Evolutionary conservation across 2,797 vertebrate genomes (phyloP).

Genomic region (Rhynchonycteris naso): DNA sequence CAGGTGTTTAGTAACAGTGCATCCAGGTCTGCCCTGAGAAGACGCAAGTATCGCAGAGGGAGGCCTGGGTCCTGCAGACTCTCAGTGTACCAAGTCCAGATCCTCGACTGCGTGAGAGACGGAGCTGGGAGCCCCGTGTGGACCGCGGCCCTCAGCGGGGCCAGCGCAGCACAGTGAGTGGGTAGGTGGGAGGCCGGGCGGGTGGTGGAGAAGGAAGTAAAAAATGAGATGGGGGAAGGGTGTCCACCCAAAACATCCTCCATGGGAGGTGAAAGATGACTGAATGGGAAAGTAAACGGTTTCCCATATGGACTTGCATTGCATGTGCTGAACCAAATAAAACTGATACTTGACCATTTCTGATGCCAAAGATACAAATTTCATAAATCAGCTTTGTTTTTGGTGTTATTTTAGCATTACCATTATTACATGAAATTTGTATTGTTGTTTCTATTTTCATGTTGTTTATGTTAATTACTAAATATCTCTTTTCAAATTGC

Average conservation of each 20-base stretch:
- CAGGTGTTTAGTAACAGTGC: too few species aligned
- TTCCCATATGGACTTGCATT: background rate
- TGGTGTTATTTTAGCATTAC: background rate
- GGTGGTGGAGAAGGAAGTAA: background rate
- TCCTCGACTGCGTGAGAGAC: too few species aligned
- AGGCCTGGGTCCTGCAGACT: too few species aligned
- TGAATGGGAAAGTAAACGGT: background rate
- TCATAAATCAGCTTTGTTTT: background rate
- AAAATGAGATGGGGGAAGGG: background rate
- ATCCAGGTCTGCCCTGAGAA: too few species aligned
- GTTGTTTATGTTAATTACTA: background rate
- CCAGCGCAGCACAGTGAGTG: too few species aligned
- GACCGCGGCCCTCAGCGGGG: background rate
- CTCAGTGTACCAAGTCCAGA: too few species aligned
- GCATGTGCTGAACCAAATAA: background rate
- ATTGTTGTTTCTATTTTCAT: background rate
- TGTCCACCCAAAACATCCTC: background rate
- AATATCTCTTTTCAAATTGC: background rate
- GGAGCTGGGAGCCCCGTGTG: background rate
- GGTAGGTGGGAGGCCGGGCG: too few species aligned
- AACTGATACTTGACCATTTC: background rate
- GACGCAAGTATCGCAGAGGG: too few species aligned
- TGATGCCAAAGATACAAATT: background rate
- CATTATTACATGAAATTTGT: background rate
- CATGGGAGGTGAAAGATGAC: background rate